These are phyloP conservation scores for Lamellibrachia luymesi DNA, from an alignment of 1,140 invertebrate species.

Conservation along the genomic window DNA sequence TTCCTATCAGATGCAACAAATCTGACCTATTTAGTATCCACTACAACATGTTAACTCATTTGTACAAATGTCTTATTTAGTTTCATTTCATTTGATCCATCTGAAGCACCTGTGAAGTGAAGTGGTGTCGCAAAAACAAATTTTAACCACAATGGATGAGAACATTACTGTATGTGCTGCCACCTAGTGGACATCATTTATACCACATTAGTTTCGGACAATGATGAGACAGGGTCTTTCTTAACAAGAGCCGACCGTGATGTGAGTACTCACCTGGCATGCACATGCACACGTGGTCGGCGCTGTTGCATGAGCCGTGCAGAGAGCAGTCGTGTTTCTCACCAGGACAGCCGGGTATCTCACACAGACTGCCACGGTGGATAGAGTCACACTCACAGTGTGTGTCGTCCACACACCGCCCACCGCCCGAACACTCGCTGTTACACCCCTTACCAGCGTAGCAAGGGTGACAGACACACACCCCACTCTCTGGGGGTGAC, in stretches of 20 bases:
- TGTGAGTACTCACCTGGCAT: constrained; percentile 32
- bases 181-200: too few species aligned
- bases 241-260: neutral
- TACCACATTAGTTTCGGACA: too few species aligned
- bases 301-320: constrained; percentile 38
- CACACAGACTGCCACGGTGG: constrained; percentile 37
- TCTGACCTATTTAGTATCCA: too few species aligned
- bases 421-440: constrained; percentile 17
- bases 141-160: too few species aligned
- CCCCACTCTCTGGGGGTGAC: constrained; percentile 32
- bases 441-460: constrained; percentile 39
- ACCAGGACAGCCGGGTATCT: constrained; percentile 38
- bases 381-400: constrained; percentile 33
- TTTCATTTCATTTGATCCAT: too few species aligned
- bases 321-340: constrained; percentile 31
- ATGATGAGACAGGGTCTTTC: neutral
- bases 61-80: too few species aligned
- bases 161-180: too few species aligned
- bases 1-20: too few species aligned
- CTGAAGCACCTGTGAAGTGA: too few species aligned
- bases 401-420: constrained; percentile 12
- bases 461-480: constrained; percentile 40
- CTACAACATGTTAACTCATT: too few species aligned
- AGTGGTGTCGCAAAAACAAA: too few species aligned
- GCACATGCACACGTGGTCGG: constrained; percentile 34